Evolutionary conservation across 2,113 vertebrate genomes (phyloP), one percentile per base, ranked within the genome.

Genomic region (Harpagus bidentatus): DNA sequence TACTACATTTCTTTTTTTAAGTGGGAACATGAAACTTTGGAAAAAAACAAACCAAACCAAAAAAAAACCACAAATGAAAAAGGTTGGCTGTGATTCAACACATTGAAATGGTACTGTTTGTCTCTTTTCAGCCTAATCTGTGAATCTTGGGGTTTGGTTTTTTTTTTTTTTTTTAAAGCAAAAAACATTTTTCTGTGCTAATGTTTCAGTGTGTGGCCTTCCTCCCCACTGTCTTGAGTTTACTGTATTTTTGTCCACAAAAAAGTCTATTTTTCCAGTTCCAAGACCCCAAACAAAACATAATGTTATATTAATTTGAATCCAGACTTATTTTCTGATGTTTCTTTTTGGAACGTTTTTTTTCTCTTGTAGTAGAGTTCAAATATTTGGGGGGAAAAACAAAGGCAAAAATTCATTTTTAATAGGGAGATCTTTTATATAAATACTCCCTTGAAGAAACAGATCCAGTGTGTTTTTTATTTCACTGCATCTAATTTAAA

Each of bases 401-500:
- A 62, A 50, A n/a, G 50, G 34, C 42, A 55, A 71, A 86, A 73
- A 22, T 6, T 59, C 4, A 25, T 82, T 71, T 70, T 93, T 90
- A 86, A 78, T 34, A 42, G 16, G 28, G 21, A 80, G 22, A 47
- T 38, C 52, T 96, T 77, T 69, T 63, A 61, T 69, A 38, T 73
- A 71, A 94, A 71, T 70, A 28, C 38, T 78, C 59, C 25, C 42
- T 7, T 84, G 72, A 89, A 72, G 83, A 71, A 88, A 63, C 6
- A 18, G 7, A 11, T 58, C 55, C 17, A 1, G 22, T 31, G 47
- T 88, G 47, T 32, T 81, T 81, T 95, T 89, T 86, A 52, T 91
- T 87, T 84, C 50, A 21, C 42, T 63, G 47, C 70, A 71, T 87
- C 81, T 93, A 45, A 84, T 89, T 84, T 78, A 62, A 86, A 50